Evolutionary conservation across 1,140 invertebrate species (phyloP).

Genomic region (Tigriopus japonicus): DNA sequence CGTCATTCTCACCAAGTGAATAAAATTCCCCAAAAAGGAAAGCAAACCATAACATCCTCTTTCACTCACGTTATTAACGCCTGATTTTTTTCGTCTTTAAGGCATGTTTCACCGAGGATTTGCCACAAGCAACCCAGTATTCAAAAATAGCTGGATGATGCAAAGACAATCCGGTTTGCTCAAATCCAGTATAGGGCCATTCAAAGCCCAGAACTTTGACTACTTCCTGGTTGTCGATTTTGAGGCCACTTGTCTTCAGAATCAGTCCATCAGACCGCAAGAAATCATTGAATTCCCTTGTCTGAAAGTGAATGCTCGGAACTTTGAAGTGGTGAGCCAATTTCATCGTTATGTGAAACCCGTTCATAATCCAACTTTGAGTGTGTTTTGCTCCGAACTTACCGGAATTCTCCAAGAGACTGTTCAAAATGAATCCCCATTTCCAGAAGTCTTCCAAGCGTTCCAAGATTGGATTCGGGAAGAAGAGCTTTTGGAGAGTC

Average conservation of each 20-base stretch:
- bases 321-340: constrained; percentile 30
- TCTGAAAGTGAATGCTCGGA: constrained; percentile 33
- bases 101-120: no score
- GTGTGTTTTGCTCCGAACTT: constrained; percentile 36
- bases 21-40: no score
- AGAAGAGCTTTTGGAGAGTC: not conserved
- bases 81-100: no score
- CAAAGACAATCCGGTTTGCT: no score
- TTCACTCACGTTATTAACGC: no score
- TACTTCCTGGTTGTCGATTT: constrained; percentile 40
- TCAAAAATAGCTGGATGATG: no score
- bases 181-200: not conserved
- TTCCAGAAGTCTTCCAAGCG: constrained; percentile 23
- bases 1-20: no score
- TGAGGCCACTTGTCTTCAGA: constrained; percentile 36
- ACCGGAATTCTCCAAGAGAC: constrained; percentile 32
- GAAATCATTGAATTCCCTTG: constrained; percentile 48
- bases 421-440: constrained; percentile 25
- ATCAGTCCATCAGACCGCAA: constrained; percentile 23
- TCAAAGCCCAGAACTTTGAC: constrained; percentile 24
- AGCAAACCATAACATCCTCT: no score
- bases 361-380: constrained; percentile 29
- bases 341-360: constrained; percentile 44
- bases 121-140: no score
- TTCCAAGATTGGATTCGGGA: constrained; percentile 29